Evolutionary conservation across 2,113 vertebrate genomes (phyloP).

Genomic region (Zosterops borbonicus): DNA sequence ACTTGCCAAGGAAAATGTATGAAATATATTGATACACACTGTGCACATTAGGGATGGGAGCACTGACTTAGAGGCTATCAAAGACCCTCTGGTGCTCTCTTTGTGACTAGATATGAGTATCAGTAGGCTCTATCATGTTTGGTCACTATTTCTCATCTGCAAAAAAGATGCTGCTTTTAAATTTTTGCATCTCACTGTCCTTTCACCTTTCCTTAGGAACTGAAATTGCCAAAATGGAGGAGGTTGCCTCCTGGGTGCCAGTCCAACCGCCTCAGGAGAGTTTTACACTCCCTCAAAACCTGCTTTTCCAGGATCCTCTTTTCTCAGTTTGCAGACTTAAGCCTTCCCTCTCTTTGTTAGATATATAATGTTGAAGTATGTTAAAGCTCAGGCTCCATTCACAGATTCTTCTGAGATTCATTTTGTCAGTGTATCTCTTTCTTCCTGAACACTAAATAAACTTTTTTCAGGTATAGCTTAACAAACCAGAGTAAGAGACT

Average conservation of each 20-base stretch:
- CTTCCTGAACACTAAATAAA: neutral
- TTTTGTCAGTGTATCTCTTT: neutral
- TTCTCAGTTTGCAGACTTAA: neutral
- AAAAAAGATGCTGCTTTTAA: neutral
- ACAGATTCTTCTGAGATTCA: neutral
- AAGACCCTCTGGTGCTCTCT: neutral
- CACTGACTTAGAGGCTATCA: neutral
- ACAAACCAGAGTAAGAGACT: neutral
- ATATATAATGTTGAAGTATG: neutral
- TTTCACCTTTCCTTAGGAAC: neutral
- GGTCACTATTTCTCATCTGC: neutral
- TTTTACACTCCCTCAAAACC: neutral
- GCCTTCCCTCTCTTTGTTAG: neutral
- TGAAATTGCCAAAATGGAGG: neutral
- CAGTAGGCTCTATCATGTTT: accelerated
- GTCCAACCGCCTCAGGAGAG: accelerated
- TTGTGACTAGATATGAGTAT: neutral
- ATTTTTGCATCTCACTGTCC: neutral
- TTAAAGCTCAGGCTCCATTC: neutral
- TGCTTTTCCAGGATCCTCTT: neutral
- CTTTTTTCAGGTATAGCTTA: neutral
- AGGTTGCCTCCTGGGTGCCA: neutral
- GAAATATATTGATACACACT: conserved; percentile 22
- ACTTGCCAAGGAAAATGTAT: conserved; percentile 63
- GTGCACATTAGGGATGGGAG: neutral